Conservation (phyloP, 2,797 vertebrate species). For the Columba guinea region DNA sequence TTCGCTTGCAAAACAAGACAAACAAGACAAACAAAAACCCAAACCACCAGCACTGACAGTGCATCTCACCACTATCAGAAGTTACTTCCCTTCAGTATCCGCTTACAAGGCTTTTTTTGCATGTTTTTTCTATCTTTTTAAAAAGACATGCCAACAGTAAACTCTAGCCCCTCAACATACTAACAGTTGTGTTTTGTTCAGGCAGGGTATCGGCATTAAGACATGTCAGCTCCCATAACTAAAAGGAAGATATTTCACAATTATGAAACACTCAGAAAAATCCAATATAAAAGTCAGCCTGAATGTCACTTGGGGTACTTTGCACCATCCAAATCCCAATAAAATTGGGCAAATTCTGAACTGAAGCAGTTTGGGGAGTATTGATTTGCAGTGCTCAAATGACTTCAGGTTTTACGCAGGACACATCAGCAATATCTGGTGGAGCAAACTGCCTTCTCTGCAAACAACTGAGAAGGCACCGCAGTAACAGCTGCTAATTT, state of each 20-base stretch:
- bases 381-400: not conserved
- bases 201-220: not conserved
- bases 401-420: not conserved
- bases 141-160: not conserved
- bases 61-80: not conserved
- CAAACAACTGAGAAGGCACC: not conserved
- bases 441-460: not conserved
- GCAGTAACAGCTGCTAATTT: slow-evolving; percentile 26
- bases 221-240: not conserved
- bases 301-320: not conserved
- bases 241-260: not conserved
- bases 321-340: not conserved
- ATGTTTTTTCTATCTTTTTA: not conserved
- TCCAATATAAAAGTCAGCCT: not conserved
- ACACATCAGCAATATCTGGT: not conserved
- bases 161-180: not conserved
- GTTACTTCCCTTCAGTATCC: not conserved
- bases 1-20: not conserved
- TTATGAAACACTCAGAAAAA: not conserved
- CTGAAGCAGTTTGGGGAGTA: not conserved
- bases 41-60: not conserved
- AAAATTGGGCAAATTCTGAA: not conserved
- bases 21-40: not conserved
- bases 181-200: not conserved
- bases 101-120: not conserved